Evolutionary conservation across 1,140 invertebrate genomes (phyloP), one percentile per base, ranked within the genome.

Genomic region (Eupeodes corollae): DNA sequence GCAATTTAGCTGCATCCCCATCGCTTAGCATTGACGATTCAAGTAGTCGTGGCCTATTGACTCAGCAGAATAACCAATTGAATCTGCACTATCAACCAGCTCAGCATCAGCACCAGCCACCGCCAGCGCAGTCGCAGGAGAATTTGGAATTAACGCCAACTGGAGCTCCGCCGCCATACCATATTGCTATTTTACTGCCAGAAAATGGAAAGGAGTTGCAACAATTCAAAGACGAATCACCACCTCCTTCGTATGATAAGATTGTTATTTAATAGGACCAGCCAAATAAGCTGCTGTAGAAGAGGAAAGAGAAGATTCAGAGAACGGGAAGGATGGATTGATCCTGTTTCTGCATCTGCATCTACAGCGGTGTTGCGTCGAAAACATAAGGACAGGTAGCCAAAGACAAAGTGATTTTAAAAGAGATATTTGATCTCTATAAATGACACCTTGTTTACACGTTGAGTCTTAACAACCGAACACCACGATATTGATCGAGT

Each of bases 241-340:
- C 76, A 35, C 76, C 76, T 34, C 76, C 76, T 40, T 75, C 75
- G 50, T 78, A 78, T 50, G 75, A 78, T 51, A 77, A 77, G 53
- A 72, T 75, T 48, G 65, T 77, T 50, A 63, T 67, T 30, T 67
- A 67, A 61, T 26, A 26, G 21, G 21, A 26, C 3, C 3, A 26
- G 21, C 21, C 8, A 5, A 26, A n/a, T 3, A 26, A 26, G 21
- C 3, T 26, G 21, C 8, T 5, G 21, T 5, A 26, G 21, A 26
- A 26, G 8, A 26, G 21, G 21, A 5, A 8, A 26, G 21, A 26
- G 21, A 26, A 26, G n/a, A n/a, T n/a, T n/a, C n/a, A 26, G 21
- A 8, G 21, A 26, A 8, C 21, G n/a, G n/a, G n/a, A n/a, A n/a
- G n/a, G n/a, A n/a, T n/a, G n/a, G n/a, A n/a, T n/a, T n/a, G n/a